Evolutionary conservation across 2,888 invertebrate genomes (phyloP).

Genomic region (Loripinus fragilis): DNA sequence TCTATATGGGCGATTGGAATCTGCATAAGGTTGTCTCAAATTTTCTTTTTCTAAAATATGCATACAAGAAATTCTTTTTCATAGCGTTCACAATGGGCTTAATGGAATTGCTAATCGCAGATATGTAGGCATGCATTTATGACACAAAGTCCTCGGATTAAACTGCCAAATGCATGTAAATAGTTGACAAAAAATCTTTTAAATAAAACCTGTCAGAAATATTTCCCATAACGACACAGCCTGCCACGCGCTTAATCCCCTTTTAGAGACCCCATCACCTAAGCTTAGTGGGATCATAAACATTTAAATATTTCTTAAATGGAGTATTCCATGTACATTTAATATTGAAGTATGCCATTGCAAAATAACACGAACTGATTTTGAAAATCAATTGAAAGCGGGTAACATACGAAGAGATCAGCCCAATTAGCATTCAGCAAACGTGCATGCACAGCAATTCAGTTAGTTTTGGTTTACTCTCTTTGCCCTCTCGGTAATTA

Average conservation of each 20-base stretch:
- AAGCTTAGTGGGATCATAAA: neutral
- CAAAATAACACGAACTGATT: no score
- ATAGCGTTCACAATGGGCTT: no score
- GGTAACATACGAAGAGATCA: no score
- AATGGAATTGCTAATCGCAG: neutral
- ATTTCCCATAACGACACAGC: conserved; percentile 8
- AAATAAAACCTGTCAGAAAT: conserved; percentile 2
- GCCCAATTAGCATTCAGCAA: no score
- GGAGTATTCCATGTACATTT: neutral
- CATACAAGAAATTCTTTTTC: no score
- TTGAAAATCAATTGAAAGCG: no score
- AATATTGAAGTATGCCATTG: conserved; percentile 15
- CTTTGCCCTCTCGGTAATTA: no score
- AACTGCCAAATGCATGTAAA: neutral
- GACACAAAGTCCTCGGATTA: conserved; percentile 16
- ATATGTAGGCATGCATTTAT: conserved; percentile 5
- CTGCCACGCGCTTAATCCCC: conserved; percentile 5
- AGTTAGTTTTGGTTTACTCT: no score
- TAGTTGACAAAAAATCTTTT: neutral
- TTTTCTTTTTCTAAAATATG: no score
- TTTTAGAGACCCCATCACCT: neutral
- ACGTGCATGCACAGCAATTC: no score
- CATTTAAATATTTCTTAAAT: neutral
- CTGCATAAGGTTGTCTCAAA: no score
- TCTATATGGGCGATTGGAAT: no score